These are phyloP conservation scores for Saxicola maurus DNA, from an alignment of 2,797 vertebrate species.

Conservation along the genomic window DNA sequence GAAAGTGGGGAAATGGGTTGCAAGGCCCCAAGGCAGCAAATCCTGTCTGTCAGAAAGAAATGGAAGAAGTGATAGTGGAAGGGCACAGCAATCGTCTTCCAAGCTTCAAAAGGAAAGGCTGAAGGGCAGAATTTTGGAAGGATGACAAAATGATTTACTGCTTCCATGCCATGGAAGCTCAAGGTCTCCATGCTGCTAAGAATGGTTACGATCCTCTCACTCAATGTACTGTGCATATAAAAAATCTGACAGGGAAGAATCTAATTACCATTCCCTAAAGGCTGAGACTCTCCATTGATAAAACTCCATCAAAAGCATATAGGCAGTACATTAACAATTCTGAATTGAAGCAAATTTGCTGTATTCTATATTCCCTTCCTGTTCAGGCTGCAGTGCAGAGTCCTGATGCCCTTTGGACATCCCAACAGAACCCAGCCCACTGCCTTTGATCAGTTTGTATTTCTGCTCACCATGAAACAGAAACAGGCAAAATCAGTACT, in stretches of 20 bases:
- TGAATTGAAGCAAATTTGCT: not conserved
- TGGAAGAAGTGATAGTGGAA: not conserved
- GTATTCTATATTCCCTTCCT: not conserved
- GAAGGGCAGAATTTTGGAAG: not conserved
- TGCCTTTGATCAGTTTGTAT: not conserved
- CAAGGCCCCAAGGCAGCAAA: not conserved
- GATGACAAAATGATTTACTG: not conserved
- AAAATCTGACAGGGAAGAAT: not conserved
- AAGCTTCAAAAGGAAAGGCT: not conserved
- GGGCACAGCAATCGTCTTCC: not conserved
- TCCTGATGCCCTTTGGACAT: not conserved
- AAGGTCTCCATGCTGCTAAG: not conserved
- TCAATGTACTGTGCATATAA: not conserved
- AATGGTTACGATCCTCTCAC: not conserved
- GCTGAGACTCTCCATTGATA: not conserved
- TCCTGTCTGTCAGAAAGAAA: not conserved
- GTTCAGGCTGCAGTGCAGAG: not conserved
- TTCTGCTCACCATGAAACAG: not conserved
- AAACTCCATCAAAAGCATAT: not conserved
- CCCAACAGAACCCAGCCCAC: not conserved
- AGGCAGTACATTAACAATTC: not conserved
- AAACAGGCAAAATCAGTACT: not conserved
- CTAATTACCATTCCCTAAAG: not conserved
- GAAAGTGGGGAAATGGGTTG: not conserved
- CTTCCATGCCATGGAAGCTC: not conserved